Base-by-base conservation (phyloP, 2,888 invertebrate species). In the Mimachlamys varia region DNA sequence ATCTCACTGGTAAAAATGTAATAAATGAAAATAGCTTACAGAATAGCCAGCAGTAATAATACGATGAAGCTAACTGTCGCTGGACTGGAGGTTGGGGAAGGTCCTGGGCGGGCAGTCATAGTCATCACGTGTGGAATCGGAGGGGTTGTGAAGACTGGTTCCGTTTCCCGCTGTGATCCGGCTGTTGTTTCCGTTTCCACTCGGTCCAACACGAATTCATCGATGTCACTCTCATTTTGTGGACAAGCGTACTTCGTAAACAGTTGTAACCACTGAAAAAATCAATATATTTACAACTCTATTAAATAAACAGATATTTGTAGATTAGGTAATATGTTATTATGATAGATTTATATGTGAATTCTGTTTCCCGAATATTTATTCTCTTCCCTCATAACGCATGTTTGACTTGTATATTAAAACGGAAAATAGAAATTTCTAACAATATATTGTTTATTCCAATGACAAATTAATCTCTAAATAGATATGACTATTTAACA, bases 1-100 rank as follows among this genome's bases (percentile, higher is more conserved):
- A n/a, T n/a, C n/a, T n/a, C n/a, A n/a, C n/a, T n/a, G n/a, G n/a
- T n/a, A n/a, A n/a, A n/a, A n/a, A n/a, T n/a, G n/a, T n/a, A n/a
- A n/a, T n/a, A n/a, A n/a, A n/a, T 58, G 58, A n/a, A 22, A 22
- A 58, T 58, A 58, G 76, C 76, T 76, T 76, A 76, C 76, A 76
- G 76, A 33, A 76, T 76, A 12, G 76, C 76, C 7, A 76, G 76
- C 5, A 76, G 76, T 10, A 76, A 27, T 7, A 76, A 27, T 27
- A 76, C 76, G 27, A 76, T 27, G 27, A 76, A 33, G 33, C 76
- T 76, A 15, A 76, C 76, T 22, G 76, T 76, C 76, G 27, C 27
- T 0, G 76, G 76, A 33, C 44, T 44, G 44, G 44, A 44, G 7
- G 44, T 44, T 5, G 44, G 44, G 44, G 62, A 3, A n/a, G 62